Conservation (phyloP, 2,113 vertebrate species). For the Stegostoma tigrinum region DNA sequence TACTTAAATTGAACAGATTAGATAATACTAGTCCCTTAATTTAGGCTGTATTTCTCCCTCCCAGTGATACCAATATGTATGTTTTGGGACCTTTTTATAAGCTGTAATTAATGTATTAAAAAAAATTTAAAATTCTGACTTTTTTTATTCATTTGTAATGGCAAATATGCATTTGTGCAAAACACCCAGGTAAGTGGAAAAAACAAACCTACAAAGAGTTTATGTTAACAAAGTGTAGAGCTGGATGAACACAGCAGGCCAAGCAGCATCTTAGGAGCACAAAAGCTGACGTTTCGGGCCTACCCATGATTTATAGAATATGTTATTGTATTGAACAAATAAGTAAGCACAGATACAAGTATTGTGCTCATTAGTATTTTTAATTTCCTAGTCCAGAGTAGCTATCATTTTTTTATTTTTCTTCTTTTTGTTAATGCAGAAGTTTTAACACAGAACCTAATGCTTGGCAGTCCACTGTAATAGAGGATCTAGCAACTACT, state of each 20-base stretch:
- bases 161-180: background rate
- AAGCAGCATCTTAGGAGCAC: no score
- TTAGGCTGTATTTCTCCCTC: background rate
- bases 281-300: no score
- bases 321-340: background rate
- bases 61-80: background rate
- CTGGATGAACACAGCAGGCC: no score
- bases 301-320: background rate
- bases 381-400: background rate
- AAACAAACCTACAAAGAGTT: background rate
- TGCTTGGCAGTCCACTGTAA: background rate
- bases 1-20: background rate
- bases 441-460: background rate
- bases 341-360: background rate
- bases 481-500: background rate
- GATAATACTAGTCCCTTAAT: background rate
- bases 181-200: background rate
- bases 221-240: no score
- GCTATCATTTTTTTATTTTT: background rate
- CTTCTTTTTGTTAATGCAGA: background rate
- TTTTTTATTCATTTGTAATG: background rate
- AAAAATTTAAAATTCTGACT: constrained; percentile 6
- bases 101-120: background rate
- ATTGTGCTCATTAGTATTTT: background rate
- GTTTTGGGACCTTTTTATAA: background rate